A percentile compares a stretch with the other conserved stretches of the same genome.
Evolutionary conservation across 2,797 vertebrate species (phyloP).

Genomic region (Catamblyrhynchus diadema): DNA sequence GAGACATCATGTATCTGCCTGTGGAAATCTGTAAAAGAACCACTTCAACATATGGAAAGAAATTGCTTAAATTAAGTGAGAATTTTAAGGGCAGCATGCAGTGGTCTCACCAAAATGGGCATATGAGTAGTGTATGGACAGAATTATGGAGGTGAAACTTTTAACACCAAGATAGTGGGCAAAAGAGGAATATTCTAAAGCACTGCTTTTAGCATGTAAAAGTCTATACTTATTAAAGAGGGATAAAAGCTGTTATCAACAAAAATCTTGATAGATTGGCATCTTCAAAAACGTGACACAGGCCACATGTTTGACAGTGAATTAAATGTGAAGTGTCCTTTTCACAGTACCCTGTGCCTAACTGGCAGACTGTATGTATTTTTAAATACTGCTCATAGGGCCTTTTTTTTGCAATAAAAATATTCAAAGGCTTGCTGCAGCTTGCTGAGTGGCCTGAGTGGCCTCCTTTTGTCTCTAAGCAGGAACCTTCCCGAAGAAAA

Average conservation of each 20-base stretch:
- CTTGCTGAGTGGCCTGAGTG: too few species aligned
- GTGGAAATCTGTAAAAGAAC: neutral
- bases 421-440: neutral
- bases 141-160: neutral
- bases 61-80: neutral
- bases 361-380: neutral
- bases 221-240: neutral
- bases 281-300: neutral
- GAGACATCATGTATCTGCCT: neutral
- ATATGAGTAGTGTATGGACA: neutral
- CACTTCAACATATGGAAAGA: neutral
- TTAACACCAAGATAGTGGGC: neutral
- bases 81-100: neutral
- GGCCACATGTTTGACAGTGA: neutral
- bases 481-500: neutral
- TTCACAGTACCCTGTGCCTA: neutral
- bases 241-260: neutral
- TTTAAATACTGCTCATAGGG: neutral
- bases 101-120: neutral
- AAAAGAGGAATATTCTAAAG: neutral
- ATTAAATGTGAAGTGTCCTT: neutral
- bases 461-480: neutral
- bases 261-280: neutral
- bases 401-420: neutral
- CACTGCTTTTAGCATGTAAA: neutral